Evolutionary conservation across 2,113 vertebrate species (phyloP).

Genomic region (Pelobates fuscus): DNA sequence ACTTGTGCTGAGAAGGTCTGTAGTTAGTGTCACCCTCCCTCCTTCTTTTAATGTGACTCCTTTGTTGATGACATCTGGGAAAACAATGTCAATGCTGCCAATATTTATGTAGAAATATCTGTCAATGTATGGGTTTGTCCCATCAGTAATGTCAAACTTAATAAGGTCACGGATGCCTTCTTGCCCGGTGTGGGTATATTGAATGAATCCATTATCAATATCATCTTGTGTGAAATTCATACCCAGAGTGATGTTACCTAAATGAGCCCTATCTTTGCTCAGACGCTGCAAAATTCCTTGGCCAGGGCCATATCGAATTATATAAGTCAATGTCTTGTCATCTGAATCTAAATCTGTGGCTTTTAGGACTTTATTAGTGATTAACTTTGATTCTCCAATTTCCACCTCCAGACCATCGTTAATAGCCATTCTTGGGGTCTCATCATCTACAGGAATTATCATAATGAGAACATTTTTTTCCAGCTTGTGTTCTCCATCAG

Average conservation of each 20-base stretch:
- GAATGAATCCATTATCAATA: conserved; percentile 60
- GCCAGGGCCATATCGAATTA: conserved; percentile 57
- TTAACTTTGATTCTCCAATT: conserved; percentile 57
- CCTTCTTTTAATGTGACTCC: conserved; percentile 61
- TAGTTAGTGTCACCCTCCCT: conserved; percentile 60
- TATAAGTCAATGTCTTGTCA: conserved; percentile 62
- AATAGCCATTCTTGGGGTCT: conserved; percentile 59
- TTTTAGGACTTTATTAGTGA: conserved; percentile 61
- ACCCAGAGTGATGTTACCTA: conserved; percentile 60
- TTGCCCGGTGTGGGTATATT: conserved; percentile 60
- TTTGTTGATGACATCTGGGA: conserved; percentile 65
- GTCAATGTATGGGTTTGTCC: conserved; percentile 61
- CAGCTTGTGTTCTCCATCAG: conserved; percentile 59
- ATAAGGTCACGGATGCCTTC: conserved; percentile 60
- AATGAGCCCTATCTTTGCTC: conserved; percentile 65
- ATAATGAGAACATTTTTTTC: conserved; percentile 59
- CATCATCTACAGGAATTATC: conserved; percentile 64
- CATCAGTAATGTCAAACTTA: conserved; percentile 70
- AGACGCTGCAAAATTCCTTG: conserved; percentile 73
- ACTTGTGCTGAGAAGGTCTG: conserved; percentile 61
- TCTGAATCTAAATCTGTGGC: conserved; percentile 66
- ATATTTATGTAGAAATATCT: conserved; percentile 62
- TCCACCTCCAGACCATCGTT: conserved; percentile 60
- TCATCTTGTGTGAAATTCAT: conserved; percentile 70
- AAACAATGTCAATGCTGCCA: conserved; percentile 53